A percentile compares a stretch with the other conserved stretches of the same genome.
phyloP scores from a whole-genome alignment of 2,113 vertebrate species.

The Porphyrio hochstetteri region DNA sequence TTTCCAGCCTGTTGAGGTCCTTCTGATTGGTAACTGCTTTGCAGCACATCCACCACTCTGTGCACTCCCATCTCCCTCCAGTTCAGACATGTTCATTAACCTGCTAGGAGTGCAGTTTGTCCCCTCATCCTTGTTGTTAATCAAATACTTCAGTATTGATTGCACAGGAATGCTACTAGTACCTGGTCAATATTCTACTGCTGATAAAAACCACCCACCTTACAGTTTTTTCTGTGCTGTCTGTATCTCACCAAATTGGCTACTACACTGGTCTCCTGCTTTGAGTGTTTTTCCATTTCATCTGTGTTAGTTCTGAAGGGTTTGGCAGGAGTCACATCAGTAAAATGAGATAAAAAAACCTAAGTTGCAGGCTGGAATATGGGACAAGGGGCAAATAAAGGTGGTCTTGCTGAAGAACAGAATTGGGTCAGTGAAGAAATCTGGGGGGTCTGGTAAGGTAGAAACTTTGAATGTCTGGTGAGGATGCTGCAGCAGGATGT shows the following conservation, averaged over 20 bases:
- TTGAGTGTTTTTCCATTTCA: not conserved
- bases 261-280: not conserved
- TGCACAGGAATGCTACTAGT: not conserved
- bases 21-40: not conserved
- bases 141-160: not conserved
- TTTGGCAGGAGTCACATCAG: not conserved
- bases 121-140: not conserved
- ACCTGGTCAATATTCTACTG: not conserved
- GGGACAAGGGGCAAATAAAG: not conserved
- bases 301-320: not conserved
- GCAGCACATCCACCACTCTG: not conserved
- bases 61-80: fast-evolving
- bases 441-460: not conserved
- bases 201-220: not conserved
- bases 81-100: not conserved
- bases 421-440: not conserved
- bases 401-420: not conserved
- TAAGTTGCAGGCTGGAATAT: not conserved
- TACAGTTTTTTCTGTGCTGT: not conserved
- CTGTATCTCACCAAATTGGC: not conserved
- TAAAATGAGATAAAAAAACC: not conserved
- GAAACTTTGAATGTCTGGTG: not conserved
- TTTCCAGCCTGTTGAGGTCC: not conserved
- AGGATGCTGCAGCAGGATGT: not conserved
- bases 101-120: not conserved